Base-by-base conservation (phyloP, 2,113 vertebrate species). In the Atractosteus spatula region DNA sequence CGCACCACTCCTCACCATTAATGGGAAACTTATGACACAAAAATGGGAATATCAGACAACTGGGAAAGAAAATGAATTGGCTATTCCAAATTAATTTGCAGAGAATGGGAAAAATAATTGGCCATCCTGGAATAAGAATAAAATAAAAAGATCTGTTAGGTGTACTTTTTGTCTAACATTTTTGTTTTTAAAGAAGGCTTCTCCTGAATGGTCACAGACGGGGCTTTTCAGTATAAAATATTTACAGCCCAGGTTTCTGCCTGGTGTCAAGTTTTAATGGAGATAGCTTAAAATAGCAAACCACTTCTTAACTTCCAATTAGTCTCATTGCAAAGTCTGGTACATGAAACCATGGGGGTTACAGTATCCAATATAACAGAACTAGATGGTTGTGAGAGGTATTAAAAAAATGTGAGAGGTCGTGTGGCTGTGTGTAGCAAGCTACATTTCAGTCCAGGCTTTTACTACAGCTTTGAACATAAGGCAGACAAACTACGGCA, bases 221-320 rank as follows among this genome's bases (percentile, higher is more conserved):
- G 59, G 70, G 73, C 76, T 63, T 83, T 85, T 91, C 81, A 69
- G 0, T 90, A 93, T 94, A 90, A 94, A 94, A 94, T 91, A 93
- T 90, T 88, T 91, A 94, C 86, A 70, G 88, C 80, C 88, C 87
- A 87, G 89, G 85, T 92, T 90, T 91, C 91, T 93, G 88, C 86
- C 87, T 92, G 88, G 89, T 94, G 92, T 95, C 90, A 77, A 86
- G 86, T 94, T 91, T 86, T 95, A 92, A 92, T 85, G 88, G 85
- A 91, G 91, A 86, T 88, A 74, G 78, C 89, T 94, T 96, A 94
- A 95, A 95, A 94, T 92, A 97, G 94, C 91, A 88, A 88, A 85
- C 89, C 86, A 84, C 87, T 91, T 85, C 80, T 88, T 86, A 82
- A 89, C 90, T 93, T 84, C 81, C 84, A 84, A 83, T 89, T 86